Base-by-base conservation (phyloP, 2,888 invertebrate genomes). In the Ormyrus nitidulus region DNA sequence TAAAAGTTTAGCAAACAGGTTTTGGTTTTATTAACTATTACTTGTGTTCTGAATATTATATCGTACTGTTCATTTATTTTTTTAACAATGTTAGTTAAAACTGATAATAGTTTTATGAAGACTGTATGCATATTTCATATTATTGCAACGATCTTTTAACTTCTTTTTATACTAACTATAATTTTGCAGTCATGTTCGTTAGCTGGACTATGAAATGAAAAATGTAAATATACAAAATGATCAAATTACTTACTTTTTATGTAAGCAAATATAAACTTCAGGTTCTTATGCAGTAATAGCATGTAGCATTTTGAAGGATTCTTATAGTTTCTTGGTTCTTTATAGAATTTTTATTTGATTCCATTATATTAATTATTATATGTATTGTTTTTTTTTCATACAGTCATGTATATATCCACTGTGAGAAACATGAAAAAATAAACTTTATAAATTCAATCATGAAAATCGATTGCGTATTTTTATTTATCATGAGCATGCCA, bases 401-500 rank as follows among this genome's bases (percentile, higher is more conserved):
- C 66, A 78, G 68, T 78, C 78, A 76, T 78, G 78, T 78, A 78
- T 81, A 81, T 78, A 81, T 78, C 49, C n/a, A 71, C 73, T 77
- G 71, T 75, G 13, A 70, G 54, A 66, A 81, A n/a, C 58, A 80
- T 51, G 61, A 59, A 77, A 77, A 10, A 81, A 81, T 81, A 81
- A 81, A 81, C 69, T 81, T 81, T 81, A 65, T 77, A 81, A 81
- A 81, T 77, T 73, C 77, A 81, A 80, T 59, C 68, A 62, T 77
- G 13, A 64, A 74, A 59, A 56, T 59, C 5, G 44, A 56, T 49
- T 34, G 4, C 34, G 34, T 34, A 34, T 34, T 19, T 59, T 66
- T 65, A 6, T 66, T 19, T 62, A 11, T 56, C 48, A 10, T 49
- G 34, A 34, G 34, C 34, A 34, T 34, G 34, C 34, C 34, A 34